phyloP scores from a whole-genome alignment of 1,140 invertebrate genomes.

The Drosophila novamexicana region DNA sequence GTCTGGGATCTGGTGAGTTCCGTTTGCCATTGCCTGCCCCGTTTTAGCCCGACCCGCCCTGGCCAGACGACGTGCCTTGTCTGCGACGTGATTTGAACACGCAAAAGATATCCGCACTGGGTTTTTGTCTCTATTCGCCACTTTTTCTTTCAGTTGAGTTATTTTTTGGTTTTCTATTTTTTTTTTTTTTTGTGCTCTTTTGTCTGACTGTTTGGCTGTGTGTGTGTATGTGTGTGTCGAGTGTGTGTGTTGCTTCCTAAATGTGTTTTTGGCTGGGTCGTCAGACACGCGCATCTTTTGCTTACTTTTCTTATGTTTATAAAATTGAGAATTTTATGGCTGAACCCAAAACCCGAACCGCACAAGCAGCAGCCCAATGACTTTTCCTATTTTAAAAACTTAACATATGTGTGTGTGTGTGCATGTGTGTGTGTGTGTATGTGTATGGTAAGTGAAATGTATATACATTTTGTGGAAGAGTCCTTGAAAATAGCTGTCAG shows the following conservation, averaged over 20 bases:
- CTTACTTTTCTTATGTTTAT: constrained; percentile 68
- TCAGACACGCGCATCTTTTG: constrained; percentile 63
- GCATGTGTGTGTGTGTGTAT: constrained; percentile 19
- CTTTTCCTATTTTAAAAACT: constrained; percentile 36
- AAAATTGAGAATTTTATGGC: constrained; percentile 70
- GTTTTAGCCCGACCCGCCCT: neutral
- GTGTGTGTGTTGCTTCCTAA: constrained; percentile 49
- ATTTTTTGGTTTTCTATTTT: constrained; percentile 23
- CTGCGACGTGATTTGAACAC: constrained; percentile 73
- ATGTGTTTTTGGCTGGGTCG: constrained; percentile 54
- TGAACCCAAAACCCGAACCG: constrained; percentile 35
- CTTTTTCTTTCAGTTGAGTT: constrained; percentile 53
- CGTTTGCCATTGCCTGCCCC: neutral
- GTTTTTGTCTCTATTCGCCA: constrained; percentile 35
- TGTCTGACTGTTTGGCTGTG: constrained; percentile 51
- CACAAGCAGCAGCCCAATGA: constrained; percentile 43
- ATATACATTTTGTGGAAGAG: constrained; percentile 19
- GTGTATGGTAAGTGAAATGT: constrained; percentile 47
- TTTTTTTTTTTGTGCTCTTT: constrained; percentile 31
- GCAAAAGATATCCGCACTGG: constrained; percentile 62
- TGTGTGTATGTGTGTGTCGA: constrained; percentile 40
- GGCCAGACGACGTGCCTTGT: constrained; percentile 54
- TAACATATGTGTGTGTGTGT: constrained; percentile 5
- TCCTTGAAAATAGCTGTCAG: constrained; percentile 70
- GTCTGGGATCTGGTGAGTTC: constrained; percentile 30